phyloP scores from a whole-genome alignment of 2,113 vertebrate species.

The Mobula birostris region DNA sequence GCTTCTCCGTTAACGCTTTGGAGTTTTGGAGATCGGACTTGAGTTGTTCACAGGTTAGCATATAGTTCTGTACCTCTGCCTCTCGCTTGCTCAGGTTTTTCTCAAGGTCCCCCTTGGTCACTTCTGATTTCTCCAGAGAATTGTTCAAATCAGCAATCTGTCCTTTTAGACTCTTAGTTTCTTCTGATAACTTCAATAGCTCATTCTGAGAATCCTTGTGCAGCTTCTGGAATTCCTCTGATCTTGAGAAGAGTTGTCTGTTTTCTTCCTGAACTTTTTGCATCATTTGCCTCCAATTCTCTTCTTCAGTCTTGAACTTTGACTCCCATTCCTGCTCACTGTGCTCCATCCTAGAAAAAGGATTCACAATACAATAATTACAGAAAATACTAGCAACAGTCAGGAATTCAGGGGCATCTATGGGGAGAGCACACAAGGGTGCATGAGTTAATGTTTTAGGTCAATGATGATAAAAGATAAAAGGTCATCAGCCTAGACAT shows the following conservation, averaged over 20 bases:
- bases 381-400: no score
- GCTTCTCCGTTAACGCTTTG: conserved; percentile 62
- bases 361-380: background rate
- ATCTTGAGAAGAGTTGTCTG: conserved; percentile 50
- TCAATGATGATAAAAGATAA: no score
- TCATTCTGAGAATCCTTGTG: conserved; percentile 51
- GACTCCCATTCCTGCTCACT: conserved; percentile 58
- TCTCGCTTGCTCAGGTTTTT: conserved; percentile 62
- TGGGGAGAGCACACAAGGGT: no score
- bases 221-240: conserved; percentile 53
- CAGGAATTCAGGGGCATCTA: no score
- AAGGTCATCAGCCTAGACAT: background rate
- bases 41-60: conserved; percentile 72
- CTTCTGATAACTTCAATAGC: conserved; percentile 55
- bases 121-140: conserved; percentile 59
- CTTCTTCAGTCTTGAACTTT: conserved; percentile 55
- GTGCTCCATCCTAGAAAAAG: conserved; percentile 62
- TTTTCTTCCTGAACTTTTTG: conserved; percentile 60
- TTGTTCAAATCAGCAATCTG: conserved; percentile 60
- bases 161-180: conserved; percentile 57
- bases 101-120: conserved; percentile 54
- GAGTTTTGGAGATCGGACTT: conserved; percentile 76
- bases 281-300: conserved; percentile 52
- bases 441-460: no score
- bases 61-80: conserved; percentile 62